phyloP scores from a whole-genome alignment of 2,888 invertebrate genomes.

The Drosophila quinaria region DNA sequence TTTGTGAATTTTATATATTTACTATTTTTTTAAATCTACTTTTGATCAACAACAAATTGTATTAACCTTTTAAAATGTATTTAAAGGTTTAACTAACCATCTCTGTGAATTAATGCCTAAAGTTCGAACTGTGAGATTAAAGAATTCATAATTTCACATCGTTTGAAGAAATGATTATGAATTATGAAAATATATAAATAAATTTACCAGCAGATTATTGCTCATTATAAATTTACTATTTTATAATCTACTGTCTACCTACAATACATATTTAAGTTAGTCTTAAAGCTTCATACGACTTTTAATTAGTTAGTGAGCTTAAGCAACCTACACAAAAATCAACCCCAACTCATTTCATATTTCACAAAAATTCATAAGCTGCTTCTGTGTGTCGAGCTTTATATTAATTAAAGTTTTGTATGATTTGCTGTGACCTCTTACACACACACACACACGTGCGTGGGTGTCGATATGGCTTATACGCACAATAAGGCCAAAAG shows the following conservation, averaged over 20 bases:
- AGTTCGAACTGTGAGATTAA: not conserved
- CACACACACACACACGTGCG: not conserved
- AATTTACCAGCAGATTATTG: not conserved
- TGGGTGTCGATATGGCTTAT: not conserved
- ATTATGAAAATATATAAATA: not conserved
- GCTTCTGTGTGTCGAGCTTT: conserved; percentile 41
- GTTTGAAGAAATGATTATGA: not conserved
- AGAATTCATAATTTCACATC: conserved; percentile 2
- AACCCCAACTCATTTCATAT: not conserved
- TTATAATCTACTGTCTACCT: conserved; percentile 16
- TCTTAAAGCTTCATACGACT: conserved; percentile 31
- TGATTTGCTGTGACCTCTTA: conserved; percentile 47
- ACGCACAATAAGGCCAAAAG: not conserved
- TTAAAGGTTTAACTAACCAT: not conserved
- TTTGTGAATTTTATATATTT: no score
- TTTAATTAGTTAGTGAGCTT: conserved; percentile 62
- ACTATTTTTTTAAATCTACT: no score
- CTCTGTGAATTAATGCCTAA: conserved; percentile 1
- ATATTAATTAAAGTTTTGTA: conserved; percentile 78
- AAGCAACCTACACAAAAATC: not conserved
- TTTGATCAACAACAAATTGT: not conserved
- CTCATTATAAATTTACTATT: conserved; percentile 5
- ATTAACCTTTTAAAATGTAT: not conserved
- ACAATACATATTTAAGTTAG: conserved; percentile 24
- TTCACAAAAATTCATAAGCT: conserved; percentile 47